phyloP scores from a whole-genome alignment of 53 echinoderm and acorn worm species.

The Paelopatides confundens region DNA sequence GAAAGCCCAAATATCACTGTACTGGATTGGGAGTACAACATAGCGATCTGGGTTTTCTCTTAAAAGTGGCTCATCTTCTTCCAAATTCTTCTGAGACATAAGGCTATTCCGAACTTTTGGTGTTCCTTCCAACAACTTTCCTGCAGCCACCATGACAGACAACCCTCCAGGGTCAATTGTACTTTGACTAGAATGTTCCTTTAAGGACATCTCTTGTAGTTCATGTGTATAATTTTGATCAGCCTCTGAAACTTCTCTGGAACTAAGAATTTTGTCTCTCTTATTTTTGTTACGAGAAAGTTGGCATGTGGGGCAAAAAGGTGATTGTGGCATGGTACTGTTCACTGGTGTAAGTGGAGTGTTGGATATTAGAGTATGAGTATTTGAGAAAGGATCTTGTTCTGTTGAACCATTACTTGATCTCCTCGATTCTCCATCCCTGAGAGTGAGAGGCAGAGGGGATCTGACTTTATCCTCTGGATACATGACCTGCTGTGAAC shows the following conservation, averaged over 20 bases:
- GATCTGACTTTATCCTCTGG: slow-evolving; percentile 2
- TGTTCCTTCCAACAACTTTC: background rate
- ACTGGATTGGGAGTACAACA: slow-evolving; percentile 92
- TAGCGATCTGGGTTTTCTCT: slow-evolving; percentile 68
- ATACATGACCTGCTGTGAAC: slow-evolving; percentile 27
- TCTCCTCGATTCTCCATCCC: too few relatives aligned
- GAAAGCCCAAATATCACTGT: slow-evolving; percentile 86
- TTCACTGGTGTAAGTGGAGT: background rate
- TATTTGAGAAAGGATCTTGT: background rate
- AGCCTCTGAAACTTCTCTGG: background rate
- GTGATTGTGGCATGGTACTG: background rate
- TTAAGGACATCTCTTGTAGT: background rate
- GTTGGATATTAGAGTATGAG: background rate
- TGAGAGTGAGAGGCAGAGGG: background rate
- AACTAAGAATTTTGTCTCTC: background rate
- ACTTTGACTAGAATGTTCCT: background rate
- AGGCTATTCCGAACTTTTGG: background rate
- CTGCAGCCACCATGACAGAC: background rate
- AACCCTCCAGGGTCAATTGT: background rate
- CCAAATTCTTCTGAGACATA: background rate
- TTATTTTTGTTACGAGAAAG: background rate
- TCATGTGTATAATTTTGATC: background rate
- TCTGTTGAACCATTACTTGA: background rate
- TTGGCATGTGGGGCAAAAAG: background rate
- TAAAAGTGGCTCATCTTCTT: slow-evolving; percentile 76